Evolutionary conservation across 2,888 invertebrate genomes (phyloP).

Genomic region (Yponomeuta plumbellus): DNA sequence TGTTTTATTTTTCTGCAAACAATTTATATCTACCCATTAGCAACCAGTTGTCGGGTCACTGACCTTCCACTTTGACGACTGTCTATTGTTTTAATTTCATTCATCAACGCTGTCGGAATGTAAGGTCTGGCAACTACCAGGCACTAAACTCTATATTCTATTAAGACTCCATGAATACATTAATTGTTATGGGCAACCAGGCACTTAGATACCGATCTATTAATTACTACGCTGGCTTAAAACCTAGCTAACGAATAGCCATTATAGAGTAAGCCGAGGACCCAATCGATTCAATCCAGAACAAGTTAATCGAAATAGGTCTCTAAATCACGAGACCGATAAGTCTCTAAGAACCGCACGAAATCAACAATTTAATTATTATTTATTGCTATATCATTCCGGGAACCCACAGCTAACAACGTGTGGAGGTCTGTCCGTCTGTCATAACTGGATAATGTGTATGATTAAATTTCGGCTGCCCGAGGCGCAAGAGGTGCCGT

Average conservation of each 20-base stretch:
- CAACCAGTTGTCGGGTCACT: background rate
- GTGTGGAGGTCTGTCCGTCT: conserved; percentile 34
- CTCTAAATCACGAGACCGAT: background rate
- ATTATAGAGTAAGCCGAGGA: background rate
- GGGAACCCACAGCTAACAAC: conserved; percentile 51
- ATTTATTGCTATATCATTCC: conserved; percentile 23
- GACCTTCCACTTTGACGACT: background rate
- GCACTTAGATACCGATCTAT: background rate
- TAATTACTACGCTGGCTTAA: background rate
- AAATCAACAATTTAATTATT: conserved; percentile 17
- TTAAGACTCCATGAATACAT: background rate
- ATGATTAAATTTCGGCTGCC: conserved; percentile 65
- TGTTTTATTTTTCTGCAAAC: background rate
- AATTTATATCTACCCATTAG: background rate
- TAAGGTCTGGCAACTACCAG: background rate
- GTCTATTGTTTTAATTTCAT: background rate
- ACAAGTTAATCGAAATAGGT: conserved; percentile 4
- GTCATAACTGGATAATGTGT: conserved; percentile 71
- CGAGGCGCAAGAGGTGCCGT: conserved; percentile 57
- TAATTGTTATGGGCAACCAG: background rate
- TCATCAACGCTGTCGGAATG: no score
- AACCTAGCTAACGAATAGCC: conserved; percentile 13
- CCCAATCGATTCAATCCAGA: background rate
- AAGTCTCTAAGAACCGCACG: background rate
- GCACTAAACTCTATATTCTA: background rate